Evolutionary conservation across 2,797 vertebrate species (phyloP).

Genomic region (Delichon dasypus): DNA sequence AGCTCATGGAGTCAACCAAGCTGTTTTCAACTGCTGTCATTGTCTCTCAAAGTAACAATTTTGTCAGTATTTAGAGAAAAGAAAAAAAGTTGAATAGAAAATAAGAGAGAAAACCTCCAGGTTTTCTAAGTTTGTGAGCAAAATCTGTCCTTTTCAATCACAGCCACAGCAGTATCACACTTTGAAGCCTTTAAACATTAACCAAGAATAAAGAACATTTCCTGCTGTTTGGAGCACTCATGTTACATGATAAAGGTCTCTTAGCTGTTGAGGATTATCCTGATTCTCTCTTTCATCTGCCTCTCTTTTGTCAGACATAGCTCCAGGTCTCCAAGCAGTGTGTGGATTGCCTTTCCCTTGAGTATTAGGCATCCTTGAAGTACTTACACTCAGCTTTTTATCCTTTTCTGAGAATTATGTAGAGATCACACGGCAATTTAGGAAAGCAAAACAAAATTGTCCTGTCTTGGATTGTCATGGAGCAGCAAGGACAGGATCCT

Average conservation of each 20-base stretch:
- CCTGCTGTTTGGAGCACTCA: background rate
- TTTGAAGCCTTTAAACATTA: constrained; percentile 54
- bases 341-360: background rate
- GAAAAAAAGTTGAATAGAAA: background rate
- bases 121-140: background rate
- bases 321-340: background rate
- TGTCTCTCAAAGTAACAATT: background rate
- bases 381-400: background rate
- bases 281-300: constrained; percentile 38
- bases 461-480: background rate
- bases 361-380: background rate
- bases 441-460: background rate
- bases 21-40: background rate
- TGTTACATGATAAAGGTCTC: constrained; percentile 31
- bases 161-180: background rate
- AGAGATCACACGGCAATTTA: background rate
- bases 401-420: background rate
- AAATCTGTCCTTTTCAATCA: constrained; percentile 26
- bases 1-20: background rate
- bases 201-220: constrained; percentile 47
- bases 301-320: background rate
- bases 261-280: constrained; percentile 46
- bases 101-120: background rate
- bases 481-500: background rate
- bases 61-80: background rate